Conservation (phyloP, 2,888 invertebrate genomes). For the Labia minor region DNA sequence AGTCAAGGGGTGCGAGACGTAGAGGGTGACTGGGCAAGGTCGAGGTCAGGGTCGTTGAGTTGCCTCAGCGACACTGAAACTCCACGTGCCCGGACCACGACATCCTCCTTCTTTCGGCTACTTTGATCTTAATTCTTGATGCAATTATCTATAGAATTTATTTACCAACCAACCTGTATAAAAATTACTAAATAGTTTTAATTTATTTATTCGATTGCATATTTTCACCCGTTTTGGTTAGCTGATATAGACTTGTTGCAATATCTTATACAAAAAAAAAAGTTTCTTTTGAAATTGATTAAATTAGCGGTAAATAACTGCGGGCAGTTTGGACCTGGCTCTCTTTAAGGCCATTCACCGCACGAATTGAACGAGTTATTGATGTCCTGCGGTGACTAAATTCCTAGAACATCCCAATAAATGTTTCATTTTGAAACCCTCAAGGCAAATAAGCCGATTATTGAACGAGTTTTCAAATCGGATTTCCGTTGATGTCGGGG, state of each 20-base stretch:
- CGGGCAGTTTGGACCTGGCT: constrained; percentile 7
- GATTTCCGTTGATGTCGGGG: neutral
- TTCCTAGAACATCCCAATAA: constrained; percentile 13
- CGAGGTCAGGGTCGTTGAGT: neutral
- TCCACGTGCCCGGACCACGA: neutral
- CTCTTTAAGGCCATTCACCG: constrained; percentile 9
- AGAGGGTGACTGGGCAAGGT: neutral
- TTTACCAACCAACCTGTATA: neutral
- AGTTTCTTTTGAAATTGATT: neutral
- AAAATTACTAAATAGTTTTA: neutral
- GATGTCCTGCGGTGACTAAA: constrained; percentile 13
- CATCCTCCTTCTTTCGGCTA: neutral
- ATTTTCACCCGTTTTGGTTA: constrained; percentile 7
- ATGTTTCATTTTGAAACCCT: neutral
- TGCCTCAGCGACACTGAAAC: too few species aligned
- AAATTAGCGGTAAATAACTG: constrained; percentile 13
- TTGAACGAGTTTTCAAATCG: neutral
- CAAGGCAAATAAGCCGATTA: neutral
- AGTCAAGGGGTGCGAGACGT: too few species aligned
- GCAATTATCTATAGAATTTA: neutral
- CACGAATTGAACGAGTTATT: constrained; percentile 13
- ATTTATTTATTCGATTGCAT: constrained; percentile 13
- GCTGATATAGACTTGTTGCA: constrained; percentile 4
- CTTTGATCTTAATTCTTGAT: constrained; percentile 5
- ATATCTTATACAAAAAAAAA: constrained; percentile 7